These are phyloP conservation scores for Lysandra coridon DNA, from an alignment of 2,888 invertebrate species.

Conservation along the genomic window DNA sequence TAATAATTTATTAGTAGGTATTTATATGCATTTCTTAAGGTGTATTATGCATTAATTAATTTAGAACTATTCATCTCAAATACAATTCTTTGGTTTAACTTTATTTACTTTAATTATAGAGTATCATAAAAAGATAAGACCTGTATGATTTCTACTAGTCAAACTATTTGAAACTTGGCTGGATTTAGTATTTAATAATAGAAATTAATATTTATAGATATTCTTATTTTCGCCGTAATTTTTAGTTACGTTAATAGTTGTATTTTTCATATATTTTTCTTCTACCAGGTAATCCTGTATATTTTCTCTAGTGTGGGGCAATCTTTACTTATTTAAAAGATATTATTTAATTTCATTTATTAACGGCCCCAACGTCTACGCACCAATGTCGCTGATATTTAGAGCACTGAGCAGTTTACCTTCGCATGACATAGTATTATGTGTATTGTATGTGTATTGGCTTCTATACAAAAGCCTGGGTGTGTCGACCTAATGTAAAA, in stretches of 20 bases:
- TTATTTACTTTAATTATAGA: neutral
- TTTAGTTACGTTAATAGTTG: neutral
- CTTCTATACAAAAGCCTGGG: neutral
- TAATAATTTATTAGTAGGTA: slow-evolving; percentile 15
- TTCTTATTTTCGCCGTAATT: neutral
- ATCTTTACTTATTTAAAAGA: neutral
- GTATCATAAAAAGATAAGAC: neutral
- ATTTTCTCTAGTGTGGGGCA: neutral
- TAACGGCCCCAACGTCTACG: neutral
- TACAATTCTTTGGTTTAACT: neutral
- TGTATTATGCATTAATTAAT: neutral
- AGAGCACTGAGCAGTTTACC: neutral
- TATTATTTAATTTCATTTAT: neutral
- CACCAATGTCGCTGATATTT: neutral
- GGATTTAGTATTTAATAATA: slow-evolving; percentile 10
- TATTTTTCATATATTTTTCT: neutral
- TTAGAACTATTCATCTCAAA: neutral
- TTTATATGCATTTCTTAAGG: neutral
- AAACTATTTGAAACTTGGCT: neutral
- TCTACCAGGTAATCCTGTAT: neutral
- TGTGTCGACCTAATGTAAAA: neutral
- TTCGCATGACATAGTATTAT: neutral
- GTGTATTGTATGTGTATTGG: too few relatives aligned
- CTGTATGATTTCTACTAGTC: neutral
- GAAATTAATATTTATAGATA: neutral